These are phyloP conservation scores for Plectus sambesii DNA, from an alignment of 1,140 invertebrate species.

Conservation along the genomic window DNA sequence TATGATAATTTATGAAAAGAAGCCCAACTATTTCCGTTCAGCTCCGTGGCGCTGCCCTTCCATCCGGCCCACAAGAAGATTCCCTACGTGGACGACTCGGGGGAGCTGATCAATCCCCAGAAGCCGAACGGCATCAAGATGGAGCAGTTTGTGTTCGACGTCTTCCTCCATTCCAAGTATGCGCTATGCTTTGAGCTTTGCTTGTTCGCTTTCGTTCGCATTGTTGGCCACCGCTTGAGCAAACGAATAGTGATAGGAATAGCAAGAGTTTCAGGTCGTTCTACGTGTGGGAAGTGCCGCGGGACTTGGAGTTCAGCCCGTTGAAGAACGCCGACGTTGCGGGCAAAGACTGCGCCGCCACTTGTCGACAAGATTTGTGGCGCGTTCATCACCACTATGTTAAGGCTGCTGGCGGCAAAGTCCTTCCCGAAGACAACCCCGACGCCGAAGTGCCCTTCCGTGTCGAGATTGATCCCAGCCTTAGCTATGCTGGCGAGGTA, in stretches of 20 bases:
- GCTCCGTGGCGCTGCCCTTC: slow-evolving; percentile 59
- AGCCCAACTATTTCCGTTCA: slow-evolving; percentile 8
- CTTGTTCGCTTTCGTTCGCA: slow-evolving; percentile 18
- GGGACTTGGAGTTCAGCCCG: slow-evolving; percentile 89
- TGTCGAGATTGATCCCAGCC: too few species aligned
- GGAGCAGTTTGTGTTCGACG: slow-evolving; percentile 98
- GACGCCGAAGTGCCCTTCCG: too few species aligned
- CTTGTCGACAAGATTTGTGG: slow-evolving; percentile 67
- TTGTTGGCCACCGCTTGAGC: too few species aligned
- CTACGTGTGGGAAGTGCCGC: slow-evolving; percentile 78
- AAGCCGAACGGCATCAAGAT: slow-evolving; percentile 91
- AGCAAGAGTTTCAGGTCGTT: slow-evolving; percentile 59
- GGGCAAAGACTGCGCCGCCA: slow-evolving; percentile 66
- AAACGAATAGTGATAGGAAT: too few species aligned
- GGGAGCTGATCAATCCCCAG: slow-evolving; percentile 63
- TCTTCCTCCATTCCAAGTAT: slow-evolving; percentile 75
- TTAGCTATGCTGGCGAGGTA: too few species aligned
- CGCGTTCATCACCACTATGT: slow-evolving; percentile 71
- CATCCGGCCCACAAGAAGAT: slow-evolving; percentile 98
- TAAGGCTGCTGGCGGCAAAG: slow-evolving; percentile 67
- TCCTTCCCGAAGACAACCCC: too few species aligned
- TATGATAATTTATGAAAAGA: too few species aligned
- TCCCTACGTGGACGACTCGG: slow-evolving; percentile 65
- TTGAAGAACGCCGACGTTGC: slow-evolving; percentile 76
- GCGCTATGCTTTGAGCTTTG: too few species aligned